These are phyloP conservation scores for Brienomyrus brachyistius DNA, from an alignment of 2,113 vertebrate species.

Conservation along the genomic window DNA sequence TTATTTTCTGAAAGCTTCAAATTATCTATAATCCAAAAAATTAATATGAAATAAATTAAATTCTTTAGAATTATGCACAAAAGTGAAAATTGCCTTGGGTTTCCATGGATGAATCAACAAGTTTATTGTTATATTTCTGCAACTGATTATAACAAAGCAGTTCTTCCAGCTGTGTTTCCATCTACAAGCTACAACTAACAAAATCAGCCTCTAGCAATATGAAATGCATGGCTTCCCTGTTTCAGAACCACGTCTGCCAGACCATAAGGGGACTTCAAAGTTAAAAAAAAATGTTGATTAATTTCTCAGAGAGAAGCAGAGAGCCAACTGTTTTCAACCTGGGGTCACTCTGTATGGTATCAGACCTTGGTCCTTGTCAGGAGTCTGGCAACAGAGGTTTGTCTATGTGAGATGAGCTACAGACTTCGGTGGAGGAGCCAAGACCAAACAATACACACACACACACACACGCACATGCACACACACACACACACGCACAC, in stretches of 20 bases:
- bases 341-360: constrained; percentile 23
- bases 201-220: not conserved
- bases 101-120: not conserved
- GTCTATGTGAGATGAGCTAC: constrained; percentile 10
- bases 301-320: constrained; percentile 1
- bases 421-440: constrained; percentile 3
- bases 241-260: not conserved
- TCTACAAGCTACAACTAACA: not conserved
- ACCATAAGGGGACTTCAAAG: constrained; percentile 1
- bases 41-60: not conserved
- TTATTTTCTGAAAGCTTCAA: not conserved
- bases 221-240: not conserved
- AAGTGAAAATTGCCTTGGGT: not conserved
- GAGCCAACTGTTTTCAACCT: constrained; percentile 3
- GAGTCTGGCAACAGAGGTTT: not conserved
- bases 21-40: not conserved
- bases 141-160: not conserved
- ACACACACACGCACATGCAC: not conserved
- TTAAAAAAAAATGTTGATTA: not conserved
- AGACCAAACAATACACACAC: constrained; percentile 5
- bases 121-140: not conserved
- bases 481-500: too few relatives aligned
- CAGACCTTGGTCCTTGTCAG: constrained; percentile 16
- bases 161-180: not conserved
- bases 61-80: not conserved